Evolutionary conservation across 2,888 invertebrate species (phyloP), one percentile per base, ranked within the genome.

Genomic region (Epinotia nisella): DNA sequence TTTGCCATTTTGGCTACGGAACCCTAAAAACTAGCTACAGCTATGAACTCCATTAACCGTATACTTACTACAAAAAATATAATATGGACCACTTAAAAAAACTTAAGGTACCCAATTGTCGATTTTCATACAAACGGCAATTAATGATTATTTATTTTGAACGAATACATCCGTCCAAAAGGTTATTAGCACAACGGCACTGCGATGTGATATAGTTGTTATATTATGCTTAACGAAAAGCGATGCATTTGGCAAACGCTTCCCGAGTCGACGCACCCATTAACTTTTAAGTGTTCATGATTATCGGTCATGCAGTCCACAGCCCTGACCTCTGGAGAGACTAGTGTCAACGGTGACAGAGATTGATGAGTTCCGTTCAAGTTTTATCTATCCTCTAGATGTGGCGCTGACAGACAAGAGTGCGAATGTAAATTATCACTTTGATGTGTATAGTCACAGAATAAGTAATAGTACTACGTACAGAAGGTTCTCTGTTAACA

Each of bases 211-310:
- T 35, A 15, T 45, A 45, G 15, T 45, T 45, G 45, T 15, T 49
- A 45, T 45, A 2, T 45, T 49, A n/a, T 49, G 49, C 49, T n/a
- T n/a, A 7, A 49, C 49, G n/a, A 1, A 49, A n/a, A 49, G 49
- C 49, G 49, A 19, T 24, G 55, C 21, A 56, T 60, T 60, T 41
- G 60, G 39, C 60, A 60, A 41, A 45, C 41, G 3, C n/a, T 24
- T 60, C 41, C 61, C 45, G 45, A 53, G 53, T 35, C 53, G 19
- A 1, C 10, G 53, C 19, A 65, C 65, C 3, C 53, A 65, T 53
- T 65, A 53, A 53, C 65, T 13, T 64, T 53, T 39, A 51, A 3
- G 35, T 53, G 29, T 53, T 19, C 51, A 7, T 17, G 39, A 58
- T 56, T 58, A 58, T 59, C 58, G 35, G 35, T 35, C 58, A 17